Evolutionary conservation across 2,888 invertebrate genomes (phyloP), one percentile per base, ranked within the genome.

Genomic region (Polyommatus icarus): DNA sequence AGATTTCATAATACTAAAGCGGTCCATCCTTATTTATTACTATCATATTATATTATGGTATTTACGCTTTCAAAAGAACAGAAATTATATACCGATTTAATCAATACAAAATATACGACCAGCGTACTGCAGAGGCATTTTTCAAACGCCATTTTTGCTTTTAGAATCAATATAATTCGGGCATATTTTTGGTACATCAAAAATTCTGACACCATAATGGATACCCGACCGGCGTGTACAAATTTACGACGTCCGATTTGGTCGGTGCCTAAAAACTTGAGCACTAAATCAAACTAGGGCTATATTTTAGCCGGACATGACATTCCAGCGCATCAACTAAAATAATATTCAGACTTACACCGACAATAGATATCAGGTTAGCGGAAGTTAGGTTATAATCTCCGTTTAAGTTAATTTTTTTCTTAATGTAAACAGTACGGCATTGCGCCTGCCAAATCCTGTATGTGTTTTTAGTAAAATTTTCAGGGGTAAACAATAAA

Each of bases 331-430:
- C 79, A 78, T 80, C 79, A 80, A 80, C 80, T 79, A 79, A 82
- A 82, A 83, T 83, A 83, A 83, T 84, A 84, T 84, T 83, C 81
- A 79, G 83, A 83, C 84, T 83, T 82, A 83, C 84, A 84, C 79
- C 82, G 82, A 81, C 83, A 85, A 86, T 80, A 80, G 77, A 78
- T 81, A 79, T 76, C 78, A 80, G 80, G 46, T 24, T 36, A 36
- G 72, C 20, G 15, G n/a, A 4, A n/a, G 24, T 12, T 15, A 1
- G 18, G 18, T 12, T 20, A 20, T 61, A 61, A 61, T 24, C 59
- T 61, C 50, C 5, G 3, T 18, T 15, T 50, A 4, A 7, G 1
- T 15, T 3, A 15, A 50, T 50, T 50, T 50, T 50, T 3, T 4
- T 50, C 50, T 15, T 15, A 50, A 50, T 50, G 15, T 15, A 50